Evolutionary conservation across 2,888 invertebrate species (phyloP).

Genomic region (Colostygia pectinataria): DNA sequence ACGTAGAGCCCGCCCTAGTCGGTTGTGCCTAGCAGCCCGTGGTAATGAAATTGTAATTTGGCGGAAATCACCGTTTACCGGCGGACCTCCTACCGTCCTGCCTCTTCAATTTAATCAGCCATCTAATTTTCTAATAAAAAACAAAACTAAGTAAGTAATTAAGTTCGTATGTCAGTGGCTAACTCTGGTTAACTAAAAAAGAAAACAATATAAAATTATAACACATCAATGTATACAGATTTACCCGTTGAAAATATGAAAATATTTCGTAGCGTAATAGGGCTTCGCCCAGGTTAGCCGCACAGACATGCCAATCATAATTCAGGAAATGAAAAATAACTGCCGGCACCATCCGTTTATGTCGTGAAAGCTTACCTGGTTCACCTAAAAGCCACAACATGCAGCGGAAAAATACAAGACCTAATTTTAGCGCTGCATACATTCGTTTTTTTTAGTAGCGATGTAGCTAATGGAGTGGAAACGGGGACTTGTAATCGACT

Average conservation of each 20-base stretch:
- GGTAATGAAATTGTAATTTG: too few relatives aligned
- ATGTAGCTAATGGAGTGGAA: constrained; percentile 40
- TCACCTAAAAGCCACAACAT: constrained; percentile 36
- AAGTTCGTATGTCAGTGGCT: too few relatives aligned
- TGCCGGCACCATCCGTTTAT: constrained; percentile 29
- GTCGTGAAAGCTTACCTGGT: constrained; percentile 37
- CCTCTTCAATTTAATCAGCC: too few relatives aligned
- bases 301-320: constrained; percentile 41
- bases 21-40: too few relatives aligned
- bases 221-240: neutral
- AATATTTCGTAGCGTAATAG: constrained; percentile 1
- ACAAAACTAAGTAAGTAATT: too few relatives aligned
- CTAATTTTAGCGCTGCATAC: constrained; percentile 33
- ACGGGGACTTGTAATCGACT: constrained; percentile 37
- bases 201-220: too few relatives aligned
- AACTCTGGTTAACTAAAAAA: too few relatives aligned
- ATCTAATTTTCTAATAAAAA: too few relatives aligned
- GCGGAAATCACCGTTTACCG: too few relatives aligned
- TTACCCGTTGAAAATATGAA: neutral
- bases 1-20: too few relatives aligned
- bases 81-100: too few relatives aligned
- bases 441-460: constrained; percentile 29
- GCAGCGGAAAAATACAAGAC: constrained; percentile 15
- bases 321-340: constrained; percentile 43
- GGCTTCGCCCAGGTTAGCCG: constrained; percentile 10